Conservation (phyloP, 2,113 vertebrate species). For the Columba livia region DNA sequence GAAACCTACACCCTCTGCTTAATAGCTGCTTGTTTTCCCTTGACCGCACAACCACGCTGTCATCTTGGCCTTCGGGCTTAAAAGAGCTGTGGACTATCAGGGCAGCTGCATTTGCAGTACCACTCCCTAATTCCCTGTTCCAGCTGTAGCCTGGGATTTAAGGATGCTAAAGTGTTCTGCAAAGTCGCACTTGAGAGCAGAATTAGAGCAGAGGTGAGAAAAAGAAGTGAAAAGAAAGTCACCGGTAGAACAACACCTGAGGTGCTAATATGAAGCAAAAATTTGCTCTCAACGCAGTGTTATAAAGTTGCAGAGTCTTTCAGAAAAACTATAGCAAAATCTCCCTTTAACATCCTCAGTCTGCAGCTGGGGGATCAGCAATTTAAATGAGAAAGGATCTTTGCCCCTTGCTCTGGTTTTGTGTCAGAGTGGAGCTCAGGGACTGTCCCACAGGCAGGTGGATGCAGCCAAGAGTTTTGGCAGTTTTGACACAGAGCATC, state of each 20-base stretch:
- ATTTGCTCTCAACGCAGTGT: not conserved
- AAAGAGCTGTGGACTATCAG: not conserved
- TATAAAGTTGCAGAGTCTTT: not conserved
- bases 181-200: rapidly evolving
- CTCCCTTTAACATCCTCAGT: not conserved
- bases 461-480: not conserved
- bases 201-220: conserved; percentile 38
- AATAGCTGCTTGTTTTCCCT: not conserved
- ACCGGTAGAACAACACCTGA: not conserved
- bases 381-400: not conserved
- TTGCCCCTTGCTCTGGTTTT: not conserved
- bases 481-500: not conserved
- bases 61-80: not conserved
- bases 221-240: not conserved
- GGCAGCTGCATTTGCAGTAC: not conserved
- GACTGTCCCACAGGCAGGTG: not conserved
- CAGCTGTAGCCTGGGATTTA: not conserved
- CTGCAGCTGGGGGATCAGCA: not conserved
- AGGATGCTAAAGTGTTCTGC: not conserved
- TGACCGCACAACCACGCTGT: not conserved
- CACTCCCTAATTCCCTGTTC: not conserved
- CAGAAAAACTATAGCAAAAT: not conserved
- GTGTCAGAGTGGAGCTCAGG: not conserved
- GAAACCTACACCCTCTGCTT: not conserved
- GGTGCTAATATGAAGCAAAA: conserved; percentile 10